These are phyloP conservation scores for Rhinolophus sinicus DNA, from an alignment of 2,113 vertebrate species.

Conservation along the genomic window DNA sequence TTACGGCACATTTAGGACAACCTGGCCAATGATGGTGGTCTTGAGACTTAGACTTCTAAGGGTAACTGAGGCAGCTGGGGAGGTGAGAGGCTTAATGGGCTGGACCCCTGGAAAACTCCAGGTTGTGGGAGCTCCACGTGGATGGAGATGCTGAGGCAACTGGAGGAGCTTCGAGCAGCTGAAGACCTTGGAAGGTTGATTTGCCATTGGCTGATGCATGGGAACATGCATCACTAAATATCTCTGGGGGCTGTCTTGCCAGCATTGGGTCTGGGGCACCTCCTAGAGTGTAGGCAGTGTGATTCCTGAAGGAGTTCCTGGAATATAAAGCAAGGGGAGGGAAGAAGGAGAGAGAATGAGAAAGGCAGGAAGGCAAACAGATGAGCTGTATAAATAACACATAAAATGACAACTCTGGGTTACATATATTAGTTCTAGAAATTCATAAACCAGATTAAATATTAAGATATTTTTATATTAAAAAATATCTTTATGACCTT, in stretches of 20 bases:
- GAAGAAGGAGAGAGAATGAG: not conserved
- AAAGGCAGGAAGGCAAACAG: not conserved
- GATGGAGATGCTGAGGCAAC: not conserved
- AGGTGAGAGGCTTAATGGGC: not conserved
- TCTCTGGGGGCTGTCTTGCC: not conserved
- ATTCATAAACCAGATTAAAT: not conserved
- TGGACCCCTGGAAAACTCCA: not conserved
- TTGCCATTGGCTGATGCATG: not conserved
- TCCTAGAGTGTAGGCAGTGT: too few relatives aligned
- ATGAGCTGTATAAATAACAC: not conserved
- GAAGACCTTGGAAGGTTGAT: not conserved
- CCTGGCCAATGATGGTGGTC: not conserved
- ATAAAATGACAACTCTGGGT: not conserved
- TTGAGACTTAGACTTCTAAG: not conserved
- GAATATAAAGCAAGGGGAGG: not conserved
- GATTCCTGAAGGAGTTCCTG: not conserved
- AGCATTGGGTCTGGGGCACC: not conserved
- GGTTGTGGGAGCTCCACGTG: accelerated
- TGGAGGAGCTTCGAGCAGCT: not conserved
- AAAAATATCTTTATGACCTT: not conserved
- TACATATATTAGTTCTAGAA: not conserved
- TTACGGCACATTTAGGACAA: not conserved
- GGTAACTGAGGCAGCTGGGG: not conserved
- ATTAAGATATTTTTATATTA: not conserved
- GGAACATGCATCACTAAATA: not conserved